A percentile compares a stretch with the other conserved stretches of the same genome.
Evolutionary conservation across 1,140 invertebrate species (phyloP).

Genomic region (Drosophila eugracilis): DNA sequence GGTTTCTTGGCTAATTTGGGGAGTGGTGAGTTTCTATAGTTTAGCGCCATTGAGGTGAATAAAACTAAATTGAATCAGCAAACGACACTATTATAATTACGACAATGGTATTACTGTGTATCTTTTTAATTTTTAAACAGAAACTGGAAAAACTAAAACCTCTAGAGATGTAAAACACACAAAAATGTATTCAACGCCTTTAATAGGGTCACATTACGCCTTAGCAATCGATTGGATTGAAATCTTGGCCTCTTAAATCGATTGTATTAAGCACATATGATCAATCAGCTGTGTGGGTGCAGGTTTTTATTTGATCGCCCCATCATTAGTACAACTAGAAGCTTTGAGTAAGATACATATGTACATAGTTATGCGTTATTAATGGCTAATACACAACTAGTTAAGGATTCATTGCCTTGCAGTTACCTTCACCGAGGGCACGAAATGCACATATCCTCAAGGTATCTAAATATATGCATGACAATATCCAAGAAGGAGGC

Average conservation of each 20-base stretch:
- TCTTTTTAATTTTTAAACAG: neutral
- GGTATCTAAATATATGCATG: no score
- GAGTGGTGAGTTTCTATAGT: neutral
- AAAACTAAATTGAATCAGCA: neutral
- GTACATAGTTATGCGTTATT: no score
- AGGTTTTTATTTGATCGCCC: neutral
- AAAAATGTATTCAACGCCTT: neutral
- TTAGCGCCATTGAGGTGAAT: neutral
- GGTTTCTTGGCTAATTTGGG: neutral
- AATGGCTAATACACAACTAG: no score
- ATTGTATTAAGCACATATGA: neutral
- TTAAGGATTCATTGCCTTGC: no score
- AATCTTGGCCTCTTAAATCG: neutral
- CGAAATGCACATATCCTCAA: no score
- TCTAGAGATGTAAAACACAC: neutral
- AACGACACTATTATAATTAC: no score
- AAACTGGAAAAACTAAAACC: neutral
- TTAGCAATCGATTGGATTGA: neutral
- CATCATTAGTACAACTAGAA: no score
- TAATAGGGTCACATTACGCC: neutral
- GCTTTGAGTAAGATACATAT: no score
- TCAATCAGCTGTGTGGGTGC: neutral
- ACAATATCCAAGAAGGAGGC: neutral
- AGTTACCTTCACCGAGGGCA: no score
- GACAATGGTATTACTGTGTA: no score